Percentiles rank a stretch among this genome's conserved stretches.
These are phyloP conservation scores for Chaenocephalus aceratus DNA, from an alignment of 2,113 vertebrate genomes.

Conservation along the genomic window DNA sequence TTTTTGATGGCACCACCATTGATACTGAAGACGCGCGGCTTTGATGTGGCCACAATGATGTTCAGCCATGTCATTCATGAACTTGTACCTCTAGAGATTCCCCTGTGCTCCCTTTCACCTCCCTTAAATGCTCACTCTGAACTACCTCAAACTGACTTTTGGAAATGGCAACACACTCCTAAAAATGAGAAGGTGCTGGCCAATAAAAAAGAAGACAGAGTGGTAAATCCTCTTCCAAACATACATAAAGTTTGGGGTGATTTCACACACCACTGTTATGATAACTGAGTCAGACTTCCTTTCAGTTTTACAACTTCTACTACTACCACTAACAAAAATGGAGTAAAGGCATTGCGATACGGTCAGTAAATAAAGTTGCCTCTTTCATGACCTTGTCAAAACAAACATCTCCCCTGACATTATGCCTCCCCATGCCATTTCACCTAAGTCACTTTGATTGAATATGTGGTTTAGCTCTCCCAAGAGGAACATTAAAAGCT, in stretches of 20 bases:
- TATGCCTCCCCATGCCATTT: constrained; percentile 41
- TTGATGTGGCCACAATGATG: constrained; percentile 82
- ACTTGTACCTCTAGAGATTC: constrained; percentile 66
- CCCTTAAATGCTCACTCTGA: neutral
- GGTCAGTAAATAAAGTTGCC: constrained; percentile 66
- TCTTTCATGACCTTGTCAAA: constrained; percentile 77
- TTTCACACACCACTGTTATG: constrained; percentile 21
- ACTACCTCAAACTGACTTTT: constrained; percentile 26
- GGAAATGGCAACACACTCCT: constrained; percentile 17
- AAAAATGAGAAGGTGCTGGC: constrained; percentile 22
- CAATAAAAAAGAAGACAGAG: constrained; percentile 26
- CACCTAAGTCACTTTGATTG: constrained; percentile 71
- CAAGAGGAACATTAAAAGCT: constrained; percentile 68
- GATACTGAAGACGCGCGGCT: constrained; percentile 78
- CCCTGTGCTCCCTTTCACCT: constrained; percentile 37
- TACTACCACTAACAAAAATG: constrained; percentile 9
- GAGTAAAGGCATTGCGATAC: constrained; percentile 46
- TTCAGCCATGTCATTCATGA: constrained; percentile 81
- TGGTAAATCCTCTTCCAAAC: constrained; percentile 30
- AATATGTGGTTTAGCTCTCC: constrained; percentile 75
- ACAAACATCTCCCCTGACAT: constrained; percentile 70
- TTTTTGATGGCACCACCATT: constrained; percentile 81
- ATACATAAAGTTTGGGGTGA: constrained; percentile 28
- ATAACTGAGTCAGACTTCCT: constrained; percentile 31
- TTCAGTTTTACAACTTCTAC: constrained; percentile 37